Evolutionary conservation across 2,888 invertebrate genomes (phyloP).

Genomic region (Gastracanthus pulcherrimus): DNA sequence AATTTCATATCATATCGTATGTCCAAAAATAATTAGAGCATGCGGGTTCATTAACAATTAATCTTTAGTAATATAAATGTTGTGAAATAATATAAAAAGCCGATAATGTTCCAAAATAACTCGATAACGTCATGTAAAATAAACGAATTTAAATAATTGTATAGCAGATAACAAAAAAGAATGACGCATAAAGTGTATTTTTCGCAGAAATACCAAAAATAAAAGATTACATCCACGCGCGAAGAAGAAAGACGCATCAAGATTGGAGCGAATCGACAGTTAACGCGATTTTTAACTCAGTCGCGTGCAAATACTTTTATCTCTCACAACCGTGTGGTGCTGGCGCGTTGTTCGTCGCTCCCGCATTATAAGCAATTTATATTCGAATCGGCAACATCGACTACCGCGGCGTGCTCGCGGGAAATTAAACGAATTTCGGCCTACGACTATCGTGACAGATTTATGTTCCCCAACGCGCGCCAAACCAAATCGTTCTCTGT

Average conservation of each 20-base stretch:
- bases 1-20: neutral
- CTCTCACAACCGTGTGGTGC: slow-evolving; percentile 13
- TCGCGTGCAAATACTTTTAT: slow-evolving; percentile 54
- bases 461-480: slow-evolving; percentile 31
- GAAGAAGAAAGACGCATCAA: neutral
- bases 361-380: slow-evolving; percentile 55
- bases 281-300: slow-evolving; percentile 20
- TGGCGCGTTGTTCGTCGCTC: too few relatives aligned
- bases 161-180: too few relatives aligned
- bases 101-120: neutral
- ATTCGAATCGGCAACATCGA: slow-evolving; percentile 51
- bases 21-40: neutral
- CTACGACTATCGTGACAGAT: slow-evolving; percentile 46
- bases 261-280: neutral
- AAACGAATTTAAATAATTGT: neutral
- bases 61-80: neutral
- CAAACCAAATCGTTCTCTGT: neutral
- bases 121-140: neutral
- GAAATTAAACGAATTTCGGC: slow-evolving; percentile 55
- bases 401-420: slow-evolving; percentile 6
- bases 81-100: neutral
- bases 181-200: too few relatives aligned
- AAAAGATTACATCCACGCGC: neutral
- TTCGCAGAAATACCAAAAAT: neutral
- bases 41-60: neutral